phyloP scores from a whole-genome alignment of 2,113 vertebrate genomes.

The Eurystomus gularis region DNA sequence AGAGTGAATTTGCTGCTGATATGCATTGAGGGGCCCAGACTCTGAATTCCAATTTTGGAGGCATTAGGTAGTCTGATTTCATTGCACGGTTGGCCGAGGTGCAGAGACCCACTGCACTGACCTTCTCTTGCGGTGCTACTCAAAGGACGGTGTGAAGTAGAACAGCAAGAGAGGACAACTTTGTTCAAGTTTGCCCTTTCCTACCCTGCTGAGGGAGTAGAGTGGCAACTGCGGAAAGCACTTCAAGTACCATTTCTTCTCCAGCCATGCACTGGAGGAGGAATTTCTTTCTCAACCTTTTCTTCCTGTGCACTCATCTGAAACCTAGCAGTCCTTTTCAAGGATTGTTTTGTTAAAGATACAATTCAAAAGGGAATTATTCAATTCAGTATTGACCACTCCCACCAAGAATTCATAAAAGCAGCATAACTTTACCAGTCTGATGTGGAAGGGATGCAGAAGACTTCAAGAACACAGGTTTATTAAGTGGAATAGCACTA shows the following conservation, averaged over 20 bases:
- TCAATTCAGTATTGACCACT: not conserved
- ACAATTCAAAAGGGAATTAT: conserved; percentile 18
- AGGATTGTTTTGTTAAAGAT: not conserved
- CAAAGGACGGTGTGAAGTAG: not conserved
- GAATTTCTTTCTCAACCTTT: not conserved
- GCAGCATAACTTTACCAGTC: not conserved
- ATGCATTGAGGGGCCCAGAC: not conserved
- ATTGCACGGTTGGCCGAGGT: rapidly evolving
- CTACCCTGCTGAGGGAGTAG: not conserved
- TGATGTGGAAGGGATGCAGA: not conserved
- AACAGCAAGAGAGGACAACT: not conserved
- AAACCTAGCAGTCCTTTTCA: not conserved
- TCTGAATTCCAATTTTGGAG: not conserved
- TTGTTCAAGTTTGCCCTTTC: not conserved
- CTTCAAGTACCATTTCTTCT: not conserved
- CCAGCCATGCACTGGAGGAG: not conserved
- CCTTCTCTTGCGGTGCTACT: not conserved
- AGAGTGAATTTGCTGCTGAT: not conserved
- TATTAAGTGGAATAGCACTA: not conserved
- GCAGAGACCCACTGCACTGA: rapidly evolving
- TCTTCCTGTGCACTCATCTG: not conserved
- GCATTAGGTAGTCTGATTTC: not conserved
- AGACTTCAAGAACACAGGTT: not conserved
- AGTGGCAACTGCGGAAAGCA: rapidly evolving
- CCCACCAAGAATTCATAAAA: conserved; percentile 5